Base-by-base conservation (phyloP, 1,140 invertebrate genomes). In the Hetaerina americana region DNA sequence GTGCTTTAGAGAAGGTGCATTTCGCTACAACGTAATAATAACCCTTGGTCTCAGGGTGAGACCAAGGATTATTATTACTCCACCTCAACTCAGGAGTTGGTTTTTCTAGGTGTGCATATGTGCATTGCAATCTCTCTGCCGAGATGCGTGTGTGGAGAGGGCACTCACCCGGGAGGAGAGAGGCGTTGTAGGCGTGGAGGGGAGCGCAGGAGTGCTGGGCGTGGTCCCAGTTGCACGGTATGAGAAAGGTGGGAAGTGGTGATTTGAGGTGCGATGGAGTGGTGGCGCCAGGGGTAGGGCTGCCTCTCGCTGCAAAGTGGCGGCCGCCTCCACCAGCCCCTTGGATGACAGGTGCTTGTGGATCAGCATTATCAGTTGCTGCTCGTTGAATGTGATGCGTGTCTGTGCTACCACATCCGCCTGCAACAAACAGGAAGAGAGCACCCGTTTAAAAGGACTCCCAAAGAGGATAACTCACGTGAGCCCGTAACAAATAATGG, bases 361-460 rank as follows among this genome's bases (percentile, higher is more conserved):
- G 69, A 99, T 97, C 3, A 99, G 82, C 80, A 96, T 92, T 75
- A 96, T 86, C 15, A 99, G 81, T 79, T 98, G 95, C 72, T 91
- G 88, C 78, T 96, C 93, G 80, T 97, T 95, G 81, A 93, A 98
- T 74, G 91, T 89, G 71, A 98, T 98, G 75, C 90, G 89, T 0
- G 96, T 98, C 82, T 98, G 94, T 0, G 95, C 95, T 6, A 99
- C 94, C 72, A 98, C 92, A 81, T 95, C 94, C 0, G 95, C 94
- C 88, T 93, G 78, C 5, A 77, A n/a, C n/a, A n/a, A n/a, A n/a
- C n/a, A 79, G 76, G 73, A 72, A 70, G 22, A 74, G 66, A 31
- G 70, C 15, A 70, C 68, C 67, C 28, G 72, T 71, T 49, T 66
- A 40, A 67, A 72, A n/a, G 72, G n/a, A n/a, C n/a, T n/a, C n/a